Evolutionary conservation across 2,888 invertebrate species (phyloP).

Genomic region (Catocala sponsa): DNA sequence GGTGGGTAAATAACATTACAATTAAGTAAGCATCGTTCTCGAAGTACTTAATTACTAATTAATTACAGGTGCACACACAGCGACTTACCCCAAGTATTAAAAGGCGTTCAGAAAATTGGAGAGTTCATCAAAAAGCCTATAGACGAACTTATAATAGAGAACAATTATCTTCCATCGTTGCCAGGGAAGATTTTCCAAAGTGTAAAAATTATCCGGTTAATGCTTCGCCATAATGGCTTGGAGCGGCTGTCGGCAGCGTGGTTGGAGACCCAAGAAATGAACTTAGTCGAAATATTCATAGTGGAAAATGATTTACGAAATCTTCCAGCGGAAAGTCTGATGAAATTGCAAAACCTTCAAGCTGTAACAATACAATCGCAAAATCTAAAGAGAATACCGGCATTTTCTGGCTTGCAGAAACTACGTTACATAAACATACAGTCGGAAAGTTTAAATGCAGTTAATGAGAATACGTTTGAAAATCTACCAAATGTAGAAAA

Average conservation of each 20-base stretch:
- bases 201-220: conserved; percentile 92
- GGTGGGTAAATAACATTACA: conserved; percentile 83
- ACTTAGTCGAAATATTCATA: conserved; percentile 93
- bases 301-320: conserved; percentile 94
- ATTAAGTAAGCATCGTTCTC: neutral
- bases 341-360: conserved; percentile 92
- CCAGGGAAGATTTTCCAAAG: conserved; percentile 94
- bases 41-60: neutral
- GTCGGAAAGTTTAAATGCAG: conserved; percentile 89
- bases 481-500: conserved; percentile 92
- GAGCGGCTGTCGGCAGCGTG: conserved; percentile 94
- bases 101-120: conserved; percentile 91
- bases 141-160: conserved; percentile 95
- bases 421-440: conserved; percentile 92
- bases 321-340: conserved; percentile 93
- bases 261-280: conserved; percentile 93
- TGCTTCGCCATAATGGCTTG: conserved; percentile 94
- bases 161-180: conserved; percentile 94
- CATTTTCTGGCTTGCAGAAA: conserved; percentile 91
- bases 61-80: conserved; percentile 96
- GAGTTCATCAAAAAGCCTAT: conserved; percentile 91
- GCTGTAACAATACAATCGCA: conserved; percentile 95
- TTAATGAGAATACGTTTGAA: conserved; percentile 91
- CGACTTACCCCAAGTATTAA: conserved; percentile 92
- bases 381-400: conserved; percentile 92